Conservation (phyloP, 2,113 vertebrate genomes). For the Elgaria multicarinata region DNA sequence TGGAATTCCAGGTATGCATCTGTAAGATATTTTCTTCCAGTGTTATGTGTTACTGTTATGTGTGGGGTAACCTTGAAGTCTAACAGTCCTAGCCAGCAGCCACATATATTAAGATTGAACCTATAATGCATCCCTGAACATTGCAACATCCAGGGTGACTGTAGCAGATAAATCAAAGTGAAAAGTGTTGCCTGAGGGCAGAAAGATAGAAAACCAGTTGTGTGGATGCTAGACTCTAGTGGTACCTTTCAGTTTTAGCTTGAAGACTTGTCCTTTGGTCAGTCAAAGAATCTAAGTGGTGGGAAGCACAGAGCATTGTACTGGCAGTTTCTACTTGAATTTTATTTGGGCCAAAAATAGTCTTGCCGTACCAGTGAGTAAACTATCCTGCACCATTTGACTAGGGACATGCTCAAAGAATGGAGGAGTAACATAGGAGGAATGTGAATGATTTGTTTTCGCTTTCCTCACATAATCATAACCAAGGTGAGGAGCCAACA, state of each 20-base stretch:
- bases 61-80: background rate
- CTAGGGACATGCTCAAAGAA: background rate
- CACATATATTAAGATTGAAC: background rate
- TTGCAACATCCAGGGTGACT: background rate
- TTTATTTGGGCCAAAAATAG: background rate
- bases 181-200: background rate
- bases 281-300: background rate
- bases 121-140: background rate
- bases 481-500: conserved; percentile 43
- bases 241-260: background rate
- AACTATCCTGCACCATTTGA: background rate
- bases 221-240: background rate
- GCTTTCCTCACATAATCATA: background rate
- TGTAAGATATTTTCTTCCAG: conserved; percentile 62
- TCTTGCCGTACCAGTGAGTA: background rate
- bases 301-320: background rate
- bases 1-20: conserved; percentile 77
- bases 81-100: background rate
- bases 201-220: background rate
- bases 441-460: conserved; percentile 44
- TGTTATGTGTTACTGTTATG: conserved; percentile 34
- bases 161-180: too few species aligned
- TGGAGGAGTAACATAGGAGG: background rate
- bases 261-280: background rate
- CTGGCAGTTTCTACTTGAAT: background rate